phyloP scores from a whole-genome alignment of 23 tunicate genomes.

The Trididemnum miniatum region DNA sequence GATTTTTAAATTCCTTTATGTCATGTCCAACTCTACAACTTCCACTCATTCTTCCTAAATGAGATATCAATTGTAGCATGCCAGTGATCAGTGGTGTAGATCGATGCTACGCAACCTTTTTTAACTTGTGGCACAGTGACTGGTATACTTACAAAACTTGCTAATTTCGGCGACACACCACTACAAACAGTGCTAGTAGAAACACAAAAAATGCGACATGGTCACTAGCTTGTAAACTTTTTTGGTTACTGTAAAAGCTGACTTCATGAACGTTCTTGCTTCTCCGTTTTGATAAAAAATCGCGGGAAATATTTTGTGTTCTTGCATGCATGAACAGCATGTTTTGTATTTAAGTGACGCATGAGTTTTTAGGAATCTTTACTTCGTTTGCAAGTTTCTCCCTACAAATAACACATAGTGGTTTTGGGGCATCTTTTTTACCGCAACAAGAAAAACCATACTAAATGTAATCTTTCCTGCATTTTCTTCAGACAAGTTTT shows the following conservation, averaged over 20 bases:
- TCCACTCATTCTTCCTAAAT: constrained; percentile 1
- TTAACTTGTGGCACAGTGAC: not conserved
- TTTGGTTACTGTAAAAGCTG: constrained; percentile 19
- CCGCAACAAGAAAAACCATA: constrained; percentile 35
- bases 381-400: constrained; percentile 44
- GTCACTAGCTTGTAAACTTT: constrained; percentile 25
- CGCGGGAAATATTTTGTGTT: constrained; percentile 23
- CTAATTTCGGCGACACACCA: not conserved
- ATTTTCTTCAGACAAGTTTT: constrained; percentile 21
- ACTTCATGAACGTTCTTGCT: constrained; percentile 31
- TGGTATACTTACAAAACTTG: not conserved
- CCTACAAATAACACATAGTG: constrained; percentile 35
- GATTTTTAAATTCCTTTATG: not conserved
- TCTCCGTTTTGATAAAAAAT: constrained; percentile 2
- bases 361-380: constrained; percentile 39
- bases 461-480: constrained; percentile 25
- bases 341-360: constrained; percentile 39
- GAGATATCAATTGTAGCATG: constrained; percentile 13
- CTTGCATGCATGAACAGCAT: constrained; percentile 34
- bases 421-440: constrained; percentile 34
- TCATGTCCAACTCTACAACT: not conserved
- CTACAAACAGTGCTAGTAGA: not conserved
- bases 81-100: not conserved
- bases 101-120: not conserved
- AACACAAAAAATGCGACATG: constrained; percentile 23